Evolutionary conservation across 1,140 invertebrate genomes (phyloP), one percentile per base, ranked within the genome.

Genomic region (Drosophila subobscura): DNA sequence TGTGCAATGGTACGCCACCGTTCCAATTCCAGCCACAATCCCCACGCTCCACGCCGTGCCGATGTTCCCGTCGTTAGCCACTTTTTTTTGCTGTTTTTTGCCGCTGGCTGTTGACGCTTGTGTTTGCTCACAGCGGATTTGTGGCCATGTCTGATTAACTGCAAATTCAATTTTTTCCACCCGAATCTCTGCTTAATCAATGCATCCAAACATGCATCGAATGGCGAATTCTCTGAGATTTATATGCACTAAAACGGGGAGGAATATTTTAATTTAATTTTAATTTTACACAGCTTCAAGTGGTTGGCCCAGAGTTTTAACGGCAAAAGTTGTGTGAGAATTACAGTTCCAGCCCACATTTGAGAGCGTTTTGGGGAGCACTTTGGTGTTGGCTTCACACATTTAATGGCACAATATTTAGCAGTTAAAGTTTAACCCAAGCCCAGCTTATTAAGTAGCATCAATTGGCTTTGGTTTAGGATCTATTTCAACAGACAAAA

Each of bases 141-240:
- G 81, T 85, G 81, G 81, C 81, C 81, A 77, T 85, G 81, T 85
- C 81, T 88, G 81, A 86, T 86, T 86, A 85, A 81, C 81, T 86
- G 83, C 72, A 88, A 86, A 88, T 86, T 88, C 76, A 81, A 86
- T 88, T 88, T 59, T 57, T 72, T 41, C 58, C 42, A 45, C 22
- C 41, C 63, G 53, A 68, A 64, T 58, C 54, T 41, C 53, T 27
- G 47, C 20, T 54, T 14, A 49, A 51, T 50, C 16, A 63, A 68
- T 55, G 23, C 33, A 23, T 41, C 47, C 67, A 29, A 44, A 56
- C 41, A 33, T 53, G 3, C 23, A 10, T 47, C 6, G 46, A 16
- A 20, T 27, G 6, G n/a, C 7, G 8, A 40, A 59, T 72, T 56
- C 37, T 16, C 59, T 58, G 8, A 16, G 33, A 10, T 37, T 16